Evolutionary conservation across 2,797 vertebrate species (phyloP).

Genomic region (Tolypeutes matacus): DNA sequence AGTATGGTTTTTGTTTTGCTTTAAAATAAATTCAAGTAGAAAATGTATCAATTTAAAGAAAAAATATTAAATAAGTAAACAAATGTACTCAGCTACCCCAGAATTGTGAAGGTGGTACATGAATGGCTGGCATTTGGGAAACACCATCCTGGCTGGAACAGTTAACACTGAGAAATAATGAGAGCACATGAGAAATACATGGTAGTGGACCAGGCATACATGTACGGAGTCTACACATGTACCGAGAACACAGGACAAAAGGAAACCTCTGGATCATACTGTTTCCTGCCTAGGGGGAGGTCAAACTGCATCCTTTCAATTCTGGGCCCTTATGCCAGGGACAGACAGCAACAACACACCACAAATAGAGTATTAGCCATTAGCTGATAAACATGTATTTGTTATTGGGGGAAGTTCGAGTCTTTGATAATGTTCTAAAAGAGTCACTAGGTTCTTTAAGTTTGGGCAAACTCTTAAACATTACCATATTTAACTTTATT

Average conservation of each 20-base stretch:
- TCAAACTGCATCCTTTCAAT: background rate
- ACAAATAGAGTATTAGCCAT: background rate
- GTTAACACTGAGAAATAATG: background rate
- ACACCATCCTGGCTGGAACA: background rate
- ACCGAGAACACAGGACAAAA: background rate
- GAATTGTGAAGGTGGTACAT: background rate
- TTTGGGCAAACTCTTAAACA: conserved; percentile 63
- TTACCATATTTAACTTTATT: conserved; percentile 53
- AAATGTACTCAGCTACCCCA: background rate
- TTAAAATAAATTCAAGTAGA: conserved; percentile 26
- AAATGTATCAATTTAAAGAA: background rate
- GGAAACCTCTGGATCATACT: background rate
- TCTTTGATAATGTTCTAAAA: conserved; percentile 60
- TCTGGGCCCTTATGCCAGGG: background rate
- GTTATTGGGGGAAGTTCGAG: background rate
- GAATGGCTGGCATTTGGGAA: background rate
- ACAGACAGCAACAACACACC: background rate
- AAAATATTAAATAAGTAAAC: background rate
- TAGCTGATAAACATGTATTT: conserved; percentile 36
- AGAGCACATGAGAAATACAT: background rate
- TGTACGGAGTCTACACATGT: background rate
- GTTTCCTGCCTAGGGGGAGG: background rate
- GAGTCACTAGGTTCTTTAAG: conserved; percentile 67
- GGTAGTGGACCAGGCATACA: too few species aligned
- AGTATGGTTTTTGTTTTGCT: background rate